Base-by-base conservation (phyloP, 2,888 invertebrate species). In the Chrysolina haemoptera region DNA sequence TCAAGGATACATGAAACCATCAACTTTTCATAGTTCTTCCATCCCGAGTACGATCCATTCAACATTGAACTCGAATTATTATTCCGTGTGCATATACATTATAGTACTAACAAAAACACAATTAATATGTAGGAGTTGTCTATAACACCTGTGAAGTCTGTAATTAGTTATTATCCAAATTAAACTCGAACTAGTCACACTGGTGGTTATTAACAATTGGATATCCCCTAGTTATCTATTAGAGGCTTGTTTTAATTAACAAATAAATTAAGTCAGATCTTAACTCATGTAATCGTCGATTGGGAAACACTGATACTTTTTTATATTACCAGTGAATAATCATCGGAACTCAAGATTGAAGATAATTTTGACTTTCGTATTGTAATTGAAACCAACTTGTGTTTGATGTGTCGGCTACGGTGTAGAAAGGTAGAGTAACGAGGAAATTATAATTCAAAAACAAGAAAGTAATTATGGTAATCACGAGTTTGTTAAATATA, bases 181-280 rank as follows among this genome's bases (percentile, higher is more conserved):
- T 73, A 73, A 71, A 70, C 48, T 73, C 68, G 69, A 74, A 64
- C 63, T 73, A 69, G 71, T 68, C 50, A 69, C 69, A 72, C 70
- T 67, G 68, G 59, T 70, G 71, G 72, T 76, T 74, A 76, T 72
- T 53, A 55, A 67, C 70, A 69, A 74, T 67, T 67, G 76, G 68
- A 76, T 71, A 76, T 27, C 72, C 70, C 50, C 48, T 63, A 70
- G 70, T 74, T 72, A 74, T 76, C 74, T 74, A 74, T 72, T 72
- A 76, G 67, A 55, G 53, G 40, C 72, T 74, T 69, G 74, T 76
- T 76, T 76, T 74, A 76, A 76, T 76, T 72, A 76, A 72, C 70
- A 62, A 76, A 74, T 74, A 72, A 74, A 76, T 74, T 69, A 74
- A 64, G 65, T 70, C 62, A 59, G 68, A 48, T 68, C 65, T 62